Conservation (phyloP, 2,888 invertebrate species). For the Monochamus alternatus region DNA sequence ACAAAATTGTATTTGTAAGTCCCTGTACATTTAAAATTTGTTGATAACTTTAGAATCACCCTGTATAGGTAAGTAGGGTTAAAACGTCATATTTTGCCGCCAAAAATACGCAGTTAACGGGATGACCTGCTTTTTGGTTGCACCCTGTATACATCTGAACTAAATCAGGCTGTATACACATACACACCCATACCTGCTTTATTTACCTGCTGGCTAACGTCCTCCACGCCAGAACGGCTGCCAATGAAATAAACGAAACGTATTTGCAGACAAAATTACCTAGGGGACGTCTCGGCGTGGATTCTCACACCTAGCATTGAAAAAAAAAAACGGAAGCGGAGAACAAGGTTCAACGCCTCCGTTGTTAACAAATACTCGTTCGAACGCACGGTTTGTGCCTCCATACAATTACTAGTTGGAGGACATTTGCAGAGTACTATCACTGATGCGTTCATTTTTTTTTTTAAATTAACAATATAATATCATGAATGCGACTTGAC, state of each 20-base stretch:
- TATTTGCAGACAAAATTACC: not conserved
- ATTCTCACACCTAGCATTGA: not conserved
- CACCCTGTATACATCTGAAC: not conserved
- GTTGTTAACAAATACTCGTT: not conserved
- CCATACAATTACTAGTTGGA: not conserved
- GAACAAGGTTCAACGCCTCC: not conserved
- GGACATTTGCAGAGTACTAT: no score
- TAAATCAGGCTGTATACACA: not conserved
- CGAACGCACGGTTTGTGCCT: not conserved
- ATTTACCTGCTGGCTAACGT: not conserved
- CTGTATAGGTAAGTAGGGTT: no score
- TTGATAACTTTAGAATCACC: no score
- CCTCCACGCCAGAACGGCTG: not conserved
- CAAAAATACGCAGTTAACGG: no score
- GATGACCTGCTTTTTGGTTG: no score
- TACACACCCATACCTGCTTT: not conserved
- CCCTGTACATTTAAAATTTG: no score
- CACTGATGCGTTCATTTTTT: no score
- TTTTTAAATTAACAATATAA: no score
- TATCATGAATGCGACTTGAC: no score
- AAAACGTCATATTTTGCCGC: no score
- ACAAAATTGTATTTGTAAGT: no score
- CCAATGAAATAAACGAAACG: not conserved
- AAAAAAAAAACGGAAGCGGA: not conserved
- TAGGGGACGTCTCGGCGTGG: not conserved